Evolutionary conservation across 2,888 invertebrate species (phyloP).

Genomic region (Caenorhabditis imperialis): DNA sequence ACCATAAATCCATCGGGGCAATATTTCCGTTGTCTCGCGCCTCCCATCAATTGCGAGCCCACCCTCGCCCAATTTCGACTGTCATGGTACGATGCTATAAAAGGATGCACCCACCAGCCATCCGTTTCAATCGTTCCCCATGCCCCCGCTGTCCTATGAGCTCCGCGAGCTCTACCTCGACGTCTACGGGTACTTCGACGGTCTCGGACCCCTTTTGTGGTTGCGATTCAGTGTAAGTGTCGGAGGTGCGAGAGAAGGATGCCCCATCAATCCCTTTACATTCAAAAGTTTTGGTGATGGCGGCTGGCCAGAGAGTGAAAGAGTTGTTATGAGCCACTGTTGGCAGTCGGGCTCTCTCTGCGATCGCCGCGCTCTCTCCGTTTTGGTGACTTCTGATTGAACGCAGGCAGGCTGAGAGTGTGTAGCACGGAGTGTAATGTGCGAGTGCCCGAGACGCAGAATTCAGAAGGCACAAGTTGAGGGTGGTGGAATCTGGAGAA

Average conservation of each 20-base stretch:
- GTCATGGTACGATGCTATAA: constrained; percentile 13
- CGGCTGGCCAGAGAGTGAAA: constrained; percentile 1
- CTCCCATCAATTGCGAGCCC: constrained; percentile 26
- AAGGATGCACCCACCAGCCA: not conserved
- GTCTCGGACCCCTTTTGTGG: constrained; percentile 40
- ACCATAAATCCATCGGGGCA: constrained; percentile 20
- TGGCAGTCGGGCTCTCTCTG: constrained; percentile 14
- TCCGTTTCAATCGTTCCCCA: constrained; percentile 9
- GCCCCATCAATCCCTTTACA: constrained; percentile 13
- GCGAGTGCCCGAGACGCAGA: constrained; percentile 34
- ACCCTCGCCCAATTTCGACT: constrained; percentile 24
- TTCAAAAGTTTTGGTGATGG: constrained; percentile 11
- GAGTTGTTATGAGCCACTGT: constrained; percentile 35
- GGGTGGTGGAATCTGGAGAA: constrained; percentile 34
- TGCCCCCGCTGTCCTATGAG: constrained; percentile 24
- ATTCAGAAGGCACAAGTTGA: constrained; percentile 30
- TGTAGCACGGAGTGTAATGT: constrained; percentile 40
- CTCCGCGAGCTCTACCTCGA: constrained; percentile 40
- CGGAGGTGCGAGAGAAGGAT: not conserved
- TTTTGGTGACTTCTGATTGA: constrained; percentile 31
- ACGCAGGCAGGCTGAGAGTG: constrained; percentile 32
- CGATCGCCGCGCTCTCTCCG: constrained; percentile 11
- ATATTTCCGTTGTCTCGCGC: constrained; percentile 6
- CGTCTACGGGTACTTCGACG: constrained; percentile 43
- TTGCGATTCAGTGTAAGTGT: constrained; percentile 35